Evolutionary conservation across 2,888 invertebrate species (phyloP).

Genomic region (Euzetes globulus): DNA sequence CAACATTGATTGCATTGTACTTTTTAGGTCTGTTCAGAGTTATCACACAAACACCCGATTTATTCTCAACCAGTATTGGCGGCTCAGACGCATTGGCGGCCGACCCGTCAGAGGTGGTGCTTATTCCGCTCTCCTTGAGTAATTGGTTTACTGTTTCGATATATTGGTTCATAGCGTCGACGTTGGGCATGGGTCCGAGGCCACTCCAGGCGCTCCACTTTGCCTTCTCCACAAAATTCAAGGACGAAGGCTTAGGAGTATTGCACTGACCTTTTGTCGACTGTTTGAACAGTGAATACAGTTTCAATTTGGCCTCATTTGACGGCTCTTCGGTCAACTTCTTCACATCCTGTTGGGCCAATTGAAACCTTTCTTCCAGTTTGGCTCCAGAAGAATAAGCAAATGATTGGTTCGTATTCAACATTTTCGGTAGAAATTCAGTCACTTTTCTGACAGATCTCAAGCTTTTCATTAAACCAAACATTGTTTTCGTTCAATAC

Average conservation of each 20-base stretch:
- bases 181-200: slow-evolving; percentile 51
- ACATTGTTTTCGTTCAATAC: neutral
- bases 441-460: neutral
- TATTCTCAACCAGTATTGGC: slow-evolving; percentile 18
- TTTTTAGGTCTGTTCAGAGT: slow-evolving; percentile 66
- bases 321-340: slow-evolving; percentile 50
- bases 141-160: slow-evolving; percentile 49
- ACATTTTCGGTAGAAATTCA: neutral
- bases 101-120: neutral
- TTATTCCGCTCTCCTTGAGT: slow-evolving; percentile 35
- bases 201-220: slow-evolving; percentile 55
- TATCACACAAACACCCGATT: slow-evolving; percentile 47
- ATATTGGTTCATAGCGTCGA: slow-evolving; percentile 52
- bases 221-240: slow-evolving; percentile 54
- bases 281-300: slow-evolving; percentile 56
- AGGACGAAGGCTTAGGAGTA: slow-evolving; percentile 52
- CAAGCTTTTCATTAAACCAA: neutral
- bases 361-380: slow-evolving; percentile 44
- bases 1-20: slow-evolving; percentile 58
- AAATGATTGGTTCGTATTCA: neutral
- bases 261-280: slow-evolving; percentile 51
- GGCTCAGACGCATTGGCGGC: slow-evolving; percentile 35
- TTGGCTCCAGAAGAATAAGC: neutral
- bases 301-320: slow-evolving; percentile 51
- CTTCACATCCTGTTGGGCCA: slow-evolving; percentile 47